Percentiles rank a stretch among this genome's conserved stretches.
Conservation (phyloP, 1,140 invertebrate genomes). For the Aleiodes sp. region DNA sequence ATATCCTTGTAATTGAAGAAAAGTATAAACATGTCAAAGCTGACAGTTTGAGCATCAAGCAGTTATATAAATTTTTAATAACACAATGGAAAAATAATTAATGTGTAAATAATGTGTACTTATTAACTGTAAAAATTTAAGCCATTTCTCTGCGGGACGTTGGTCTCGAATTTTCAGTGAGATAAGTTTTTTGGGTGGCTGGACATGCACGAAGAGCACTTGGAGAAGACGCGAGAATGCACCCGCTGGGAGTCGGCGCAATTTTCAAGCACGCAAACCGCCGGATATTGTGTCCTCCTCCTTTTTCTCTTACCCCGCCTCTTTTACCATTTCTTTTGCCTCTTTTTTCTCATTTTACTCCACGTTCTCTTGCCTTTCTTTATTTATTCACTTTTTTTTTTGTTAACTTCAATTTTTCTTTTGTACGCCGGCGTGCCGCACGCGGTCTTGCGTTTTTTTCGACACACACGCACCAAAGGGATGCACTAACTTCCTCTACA, state of each 20-base stretch:
- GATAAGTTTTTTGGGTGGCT: constrained; percentile 11
- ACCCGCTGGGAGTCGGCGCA: constrained; percentile 41
- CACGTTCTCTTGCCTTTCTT: background rate
- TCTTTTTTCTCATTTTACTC: background rate
- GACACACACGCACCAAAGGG: constrained; percentile 2
- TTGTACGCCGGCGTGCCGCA: background rate
- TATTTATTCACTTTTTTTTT: background rate
- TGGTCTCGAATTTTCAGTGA: constrained; percentile 39
- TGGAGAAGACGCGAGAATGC: constrained; percentile 29
- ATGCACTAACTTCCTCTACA: constrained; percentile 1
- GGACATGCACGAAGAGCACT: constrained; percentile 13
- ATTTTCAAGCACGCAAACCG: constrained; percentile 42
- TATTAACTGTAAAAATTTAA: constrained; percentile 16
- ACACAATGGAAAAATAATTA: background rate
- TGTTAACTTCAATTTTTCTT: constrained; percentile 11
- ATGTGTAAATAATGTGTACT: background rate
- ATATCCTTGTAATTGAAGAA: too few relatives aligned
- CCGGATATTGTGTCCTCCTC: constrained; percentile 42
- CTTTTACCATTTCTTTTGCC: background rate
- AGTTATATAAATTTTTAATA: background rate
- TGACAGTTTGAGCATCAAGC: too few relatives aligned
- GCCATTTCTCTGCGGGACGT: constrained; percentile 12
- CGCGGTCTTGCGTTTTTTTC: constrained; percentile 6
- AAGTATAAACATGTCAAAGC: too few relatives aligned
- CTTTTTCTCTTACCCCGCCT: constrained; percentile 38